Conservation (phyloP, 2,888 invertebrate genomes). For the Caenorhabditis uteleia region DNA sequence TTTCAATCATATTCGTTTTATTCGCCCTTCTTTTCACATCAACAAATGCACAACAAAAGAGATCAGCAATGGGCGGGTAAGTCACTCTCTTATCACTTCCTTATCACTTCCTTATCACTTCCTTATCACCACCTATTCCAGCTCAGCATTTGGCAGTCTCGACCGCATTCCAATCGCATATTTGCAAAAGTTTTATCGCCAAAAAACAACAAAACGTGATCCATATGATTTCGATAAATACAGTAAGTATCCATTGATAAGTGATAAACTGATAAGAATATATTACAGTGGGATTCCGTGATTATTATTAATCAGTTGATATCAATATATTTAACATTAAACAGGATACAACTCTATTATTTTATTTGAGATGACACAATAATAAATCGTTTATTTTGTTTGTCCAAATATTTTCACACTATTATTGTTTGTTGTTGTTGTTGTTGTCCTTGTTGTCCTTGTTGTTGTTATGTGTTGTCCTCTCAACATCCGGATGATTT, state of each 20-base stretch:
- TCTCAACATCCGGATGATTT: conserved; percentile 28
- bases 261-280: too few species aligned
- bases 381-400: too few species aligned
- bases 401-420: too few species aligned
- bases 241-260: neutral
- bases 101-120: neutral
- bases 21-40: neutral
- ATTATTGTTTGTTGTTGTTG: too few species aligned
- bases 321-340: too few species aligned
- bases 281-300: too few species aligned
- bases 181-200: conserved; percentile 2
- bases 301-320: too few species aligned
- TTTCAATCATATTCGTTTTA: neutral
- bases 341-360: too few species aligned
- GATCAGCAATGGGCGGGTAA: conserved; percentile 18
- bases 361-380: too few species aligned
- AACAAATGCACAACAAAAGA: conserved; percentile 1
- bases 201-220: neutral
- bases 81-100: neutral
- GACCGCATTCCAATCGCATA: conserved; percentile 17
- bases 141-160: conserved; percentile 23
- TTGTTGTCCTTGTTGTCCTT: too few species aligned
- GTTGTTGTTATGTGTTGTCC: neutral
- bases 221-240: neutral
- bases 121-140: conserved; percentile 4